Evolutionary conservation across 2,888 invertebrate genomes (phyloP), one percentile per base, ranked within the genome.

Genomic region (Agrochola lota): DNA sequence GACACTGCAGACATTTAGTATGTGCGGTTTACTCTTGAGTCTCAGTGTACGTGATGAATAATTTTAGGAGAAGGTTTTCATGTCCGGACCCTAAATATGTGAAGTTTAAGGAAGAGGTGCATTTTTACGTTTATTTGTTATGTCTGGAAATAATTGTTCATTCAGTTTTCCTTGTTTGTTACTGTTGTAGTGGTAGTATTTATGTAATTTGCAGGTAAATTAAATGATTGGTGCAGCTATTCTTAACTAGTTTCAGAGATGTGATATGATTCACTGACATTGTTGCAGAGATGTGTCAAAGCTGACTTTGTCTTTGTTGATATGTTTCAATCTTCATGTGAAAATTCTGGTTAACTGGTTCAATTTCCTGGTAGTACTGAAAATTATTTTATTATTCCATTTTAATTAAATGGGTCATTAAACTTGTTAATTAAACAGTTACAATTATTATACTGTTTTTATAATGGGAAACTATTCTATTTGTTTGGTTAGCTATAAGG

Each of bases 51-150:
- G 78, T 80, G 81, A 93, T 93, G 92, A 89, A 92, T 88, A 87
- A 91, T 79, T 89, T 93, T 57, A 88, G 88, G 74, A 87, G 91
- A 80, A 90, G 91, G 78, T 92, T 92, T 80, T 93, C 93, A 49
- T 90, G 89, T 77, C 91, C 92, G 0, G 93, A 94, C 74, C 92
- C 92, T 55, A 89, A 87, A 90, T 94, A 94, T 90, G 90, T 89
- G 49, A 91, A 89, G 59, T 89, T 94, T 73, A 85, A 88, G 49
- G 92, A 94, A 76, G 92, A 94, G 92, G 92, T 92, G 85, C 73
- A 81, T 78, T 80, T 72, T 78, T 80, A 66, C 60, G 4, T 81
- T 85, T 77, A 80, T 78, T 83, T 85, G 82, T 88, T 75, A n/a
- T 69, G 66, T 77, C 55, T 55, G 62, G 62, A 46, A 52, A 64